These are phyloP conservation scores for Thymelicus acteon DNA, from an alignment of 2,888 invertebrate genomes.

Conservation along the genomic window DNA sequence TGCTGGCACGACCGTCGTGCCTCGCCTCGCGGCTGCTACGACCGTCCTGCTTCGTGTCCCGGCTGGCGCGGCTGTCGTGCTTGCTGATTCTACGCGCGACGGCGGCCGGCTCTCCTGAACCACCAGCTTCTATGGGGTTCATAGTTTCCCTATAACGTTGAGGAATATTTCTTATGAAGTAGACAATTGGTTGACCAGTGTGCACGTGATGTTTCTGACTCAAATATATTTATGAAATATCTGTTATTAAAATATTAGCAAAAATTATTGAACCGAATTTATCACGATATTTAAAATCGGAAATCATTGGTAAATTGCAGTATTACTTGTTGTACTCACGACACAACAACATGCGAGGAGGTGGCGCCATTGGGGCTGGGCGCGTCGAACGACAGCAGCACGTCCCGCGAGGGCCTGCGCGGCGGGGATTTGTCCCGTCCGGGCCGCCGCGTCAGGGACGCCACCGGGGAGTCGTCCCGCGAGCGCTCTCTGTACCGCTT, in stretches of 20 bases:
- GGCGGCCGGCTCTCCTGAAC: slow-evolving; percentile 17
- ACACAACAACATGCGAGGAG: slow-evolving; percentile 64
- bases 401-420: slow-evolving; percentile 39
- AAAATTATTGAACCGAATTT: too few relatives aligned
- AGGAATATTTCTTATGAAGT: too few relatives aligned
- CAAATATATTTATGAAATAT: too few relatives aligned
- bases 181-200: too few relatives aligned
- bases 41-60: slow-evolving; percentile 6
- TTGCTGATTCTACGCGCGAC: not conserved
- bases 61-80: slow-evolving; percentile 21
- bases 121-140: slow-evolving; percentile 10
- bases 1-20: slow-evolving; percentile 40
- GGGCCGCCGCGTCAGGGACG: slow-evolving; percentile 27
- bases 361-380: slow-evolving; percentile 78
- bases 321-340: slow-evolving; percentile 54
- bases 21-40: not conserved
- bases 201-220: too few relatives aligned
- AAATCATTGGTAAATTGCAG: too few relatives aligned
- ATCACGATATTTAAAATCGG: too few relatives aligned
- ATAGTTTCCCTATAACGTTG: slow-evolving; percentile 38
- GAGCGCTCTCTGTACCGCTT: not conserved
- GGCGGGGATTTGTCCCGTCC: slow-evolving; percentile 36
- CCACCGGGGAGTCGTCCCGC: not conserved
- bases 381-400: slow-evolving; percentile 59
- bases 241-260: too few relatives aligned